phyloP scores from a whole-genome alignment of 1,140 invertebrate genomes.

The Tenebrio molitor region DNA sequence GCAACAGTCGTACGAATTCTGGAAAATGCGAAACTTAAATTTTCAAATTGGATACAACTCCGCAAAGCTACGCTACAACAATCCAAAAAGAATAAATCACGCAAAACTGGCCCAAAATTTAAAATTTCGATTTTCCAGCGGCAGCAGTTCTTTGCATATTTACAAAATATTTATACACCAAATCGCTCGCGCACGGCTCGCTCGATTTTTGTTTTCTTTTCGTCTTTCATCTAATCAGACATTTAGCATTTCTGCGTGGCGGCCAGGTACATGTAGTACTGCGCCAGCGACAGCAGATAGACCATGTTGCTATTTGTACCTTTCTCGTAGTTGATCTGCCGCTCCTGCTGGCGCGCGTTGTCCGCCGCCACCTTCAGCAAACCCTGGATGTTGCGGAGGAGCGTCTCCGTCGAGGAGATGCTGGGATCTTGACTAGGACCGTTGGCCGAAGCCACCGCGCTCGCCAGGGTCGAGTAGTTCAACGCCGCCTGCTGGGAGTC shows the following conservation, averaged over 20 bases:
- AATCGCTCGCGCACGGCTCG: constrained; percentile 1
- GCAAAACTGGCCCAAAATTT: constrained; percentile 18
- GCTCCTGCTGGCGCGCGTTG: constrained; percentile 94
- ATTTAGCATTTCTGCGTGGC: constrained; percentile 65
- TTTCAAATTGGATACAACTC: constrained; percentile 1
- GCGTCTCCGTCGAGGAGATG: constrained; percentile 89
- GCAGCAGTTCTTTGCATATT: constrained; percentile 28
- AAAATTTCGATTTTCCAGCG: constrained; percentile 34
- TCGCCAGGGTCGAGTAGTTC: constrained; percentile 79
- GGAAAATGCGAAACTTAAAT: constrained; percentile 40
- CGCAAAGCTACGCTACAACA: not conserved
- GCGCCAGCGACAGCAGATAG: constrained; percentile 65
- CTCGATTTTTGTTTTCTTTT: no score
- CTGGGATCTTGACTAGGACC: constrained; percentile 69
- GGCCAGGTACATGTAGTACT: constrained; percentile 66
- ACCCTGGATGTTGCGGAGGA: constrained; percentile 95
- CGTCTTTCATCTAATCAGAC: no score
- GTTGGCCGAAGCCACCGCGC: constrained; percentile 68
- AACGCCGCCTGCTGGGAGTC: constrained; percentile 77
- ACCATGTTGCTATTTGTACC: constrained; percentile 76
- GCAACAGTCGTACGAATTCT: constrained; percentile 12
- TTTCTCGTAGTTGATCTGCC: constrained; percentile 97
- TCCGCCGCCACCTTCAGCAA: constrained; percentile 95
- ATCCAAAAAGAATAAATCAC: no score
- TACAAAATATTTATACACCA: constrained; percentile 44